Evolutionary conservation across 2,113 vertebrate species (phyloP).

Genomic region (Chaetodon trifascialis): DNA sequence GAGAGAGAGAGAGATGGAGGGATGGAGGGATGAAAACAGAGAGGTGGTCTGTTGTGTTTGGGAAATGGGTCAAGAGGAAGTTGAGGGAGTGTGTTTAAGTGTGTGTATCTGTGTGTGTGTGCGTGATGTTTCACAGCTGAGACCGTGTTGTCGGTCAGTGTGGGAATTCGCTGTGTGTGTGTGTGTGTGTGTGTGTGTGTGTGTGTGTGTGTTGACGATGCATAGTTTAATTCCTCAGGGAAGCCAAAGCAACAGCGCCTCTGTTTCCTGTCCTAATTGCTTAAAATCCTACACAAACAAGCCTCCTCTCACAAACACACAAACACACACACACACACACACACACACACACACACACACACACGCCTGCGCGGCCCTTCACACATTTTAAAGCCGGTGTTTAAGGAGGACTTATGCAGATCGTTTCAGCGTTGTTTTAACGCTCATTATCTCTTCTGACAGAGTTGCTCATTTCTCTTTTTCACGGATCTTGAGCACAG

Average conservation of each 20-base stretch:
- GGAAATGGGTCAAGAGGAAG: slow-evolving; percentile 76
- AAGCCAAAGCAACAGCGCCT: slow-evolving; percentile 56
- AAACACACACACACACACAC: slow-evolving; percentile 4
- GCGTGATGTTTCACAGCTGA: slow-evolving; percentile 61
- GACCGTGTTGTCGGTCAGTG: slow-evolving; percentile 40
- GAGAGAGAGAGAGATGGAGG: slow-evolving; percentile 13
- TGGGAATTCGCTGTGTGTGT: slow-evolving; percentile 53
- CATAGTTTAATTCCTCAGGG: slow-evolving; percentile 74
- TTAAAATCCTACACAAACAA: slow-evolving; percentile 65
- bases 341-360: background rate
- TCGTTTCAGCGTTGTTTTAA: slow-evolving; percentile 26
- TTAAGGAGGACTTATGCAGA: slow-evolving; percentile 32
- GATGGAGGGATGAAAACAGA: slow-evolving; percentile 13
- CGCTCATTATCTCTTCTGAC: slow-evolving; percentile 34
- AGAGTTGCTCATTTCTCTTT: slow-evolving; percentile 13
- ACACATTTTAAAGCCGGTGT: slow-evolving; percentile 15
- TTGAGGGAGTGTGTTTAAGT: slow-evolving; percentile 45
- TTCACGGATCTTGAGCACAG: background rate
- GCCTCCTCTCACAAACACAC: background rate
- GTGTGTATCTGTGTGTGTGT: slow-evolving; percentile 9
- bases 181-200: slow-evolving; percentile 45
- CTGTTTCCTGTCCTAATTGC: slow-evolving; percentile 74
- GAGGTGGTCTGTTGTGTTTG: slow-evolving; percentile 65
- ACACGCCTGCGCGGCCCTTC: background rate
- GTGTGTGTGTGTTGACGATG: slow-evolving; percentile 53